Evolutionary conservation across 1,140 invertebrate species (phyloP), one percentile per base, ranked within the genome.

Genomic region (Apis florea): DNA sequence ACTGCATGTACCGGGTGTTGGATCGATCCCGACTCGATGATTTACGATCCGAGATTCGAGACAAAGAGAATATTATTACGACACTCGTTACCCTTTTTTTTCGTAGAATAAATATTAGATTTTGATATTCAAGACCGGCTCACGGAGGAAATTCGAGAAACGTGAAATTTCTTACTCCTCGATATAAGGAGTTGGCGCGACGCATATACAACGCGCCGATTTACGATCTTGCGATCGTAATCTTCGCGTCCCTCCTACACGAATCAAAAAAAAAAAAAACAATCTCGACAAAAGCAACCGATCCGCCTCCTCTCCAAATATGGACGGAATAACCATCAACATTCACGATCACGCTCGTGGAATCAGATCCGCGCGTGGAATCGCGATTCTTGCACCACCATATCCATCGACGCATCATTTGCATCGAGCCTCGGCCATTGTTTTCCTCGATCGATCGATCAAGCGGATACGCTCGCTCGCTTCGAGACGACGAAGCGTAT

Each of bases 361-460:
- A 63, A 31, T 19, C 21, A 11, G 17, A 26, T 11, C 68, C 24
- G 1, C 15, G 10, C 5, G 10, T 15, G 49, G 68, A 26, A 53
- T 70, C 24, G 49, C 68, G 49, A 53, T 53, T 70, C 68, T 70
- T 19, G n/a, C 47, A 26, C 47, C 51, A 6, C 31, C n/a, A n/a
- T n/a, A 26, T 31, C 51, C 26, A n/a, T 6, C 69, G 26, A 40
- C 54, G 70, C 54, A 54, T n/a, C 53, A 72, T 72, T 72, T 59
- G 79, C 70, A 73, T 63, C 40, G 47, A 51, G 64, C 47, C 71
- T 66, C 51, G 11, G 72, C 53, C 47, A 54, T 56, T 83, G 82
- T 73, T 59, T 53, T 59, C 66, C 66, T 64, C 31, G 83, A 84
- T 85, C 70, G 58, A 79, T 84, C 82, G 61, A 76, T 83, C 69